A percentile compares a stretch with the other conserved stretches of the same genome.
These are phyloP conservation scores for Ephialtes manifestator DNA, from an alignment of 2,888 invertebrate species.

Conservation along the genomic window DNA sequence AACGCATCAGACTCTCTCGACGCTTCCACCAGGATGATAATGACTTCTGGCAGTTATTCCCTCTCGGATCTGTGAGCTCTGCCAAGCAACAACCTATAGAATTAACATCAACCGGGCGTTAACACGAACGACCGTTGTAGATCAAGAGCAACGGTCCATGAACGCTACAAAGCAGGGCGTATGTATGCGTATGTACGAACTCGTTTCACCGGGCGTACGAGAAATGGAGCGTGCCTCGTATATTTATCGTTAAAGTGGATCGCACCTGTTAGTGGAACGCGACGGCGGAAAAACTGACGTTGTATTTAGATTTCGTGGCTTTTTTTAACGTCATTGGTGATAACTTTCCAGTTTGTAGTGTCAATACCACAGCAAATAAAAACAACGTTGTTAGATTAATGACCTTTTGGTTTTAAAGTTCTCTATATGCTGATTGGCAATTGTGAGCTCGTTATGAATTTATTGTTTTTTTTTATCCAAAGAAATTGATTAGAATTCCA, in stretches of 20 bases:
- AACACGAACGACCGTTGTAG: conserved; percentile 71
- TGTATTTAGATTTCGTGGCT: conserved; percentile 10
- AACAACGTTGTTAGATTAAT: too few species aligned
- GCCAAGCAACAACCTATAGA: conserved; percentile 48
- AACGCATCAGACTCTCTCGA: conserved; percentile 32
- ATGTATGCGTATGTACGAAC: conserved; percentile 11
- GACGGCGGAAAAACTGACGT: conserved; percentile 27
- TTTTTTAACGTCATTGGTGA: not conserved
- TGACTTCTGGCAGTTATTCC: conserved; percentile 74
- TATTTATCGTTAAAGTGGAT: conserved; percentile 55
- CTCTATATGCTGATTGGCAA: too few species aligned
- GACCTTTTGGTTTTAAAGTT: too few species aligned
- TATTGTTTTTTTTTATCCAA: too few species aligned
- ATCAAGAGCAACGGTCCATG: conserved; percentile 78
- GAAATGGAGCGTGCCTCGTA: conserved; percentile 77
- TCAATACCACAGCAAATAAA: too few species aligned
- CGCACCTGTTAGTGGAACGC: conserved; percentile 63
- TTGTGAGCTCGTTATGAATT: too few species aligned
- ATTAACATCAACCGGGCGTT: conserved; percentile 66
- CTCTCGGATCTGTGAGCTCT: conserved; percentile 55
- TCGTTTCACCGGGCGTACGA: conserved; percentile 58
- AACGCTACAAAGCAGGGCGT: conserved; percentile 66
- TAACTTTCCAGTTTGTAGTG: not conserved
- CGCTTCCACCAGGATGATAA: conserved; percentile 70
- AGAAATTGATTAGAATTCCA: too few species aligned